Percentiles rank a stretch among this genome's conserved stretches.
phyloP scores from a whole-genome alignment of 2,888 invertebrate species.

The Neoscelio sp. region DNA sequence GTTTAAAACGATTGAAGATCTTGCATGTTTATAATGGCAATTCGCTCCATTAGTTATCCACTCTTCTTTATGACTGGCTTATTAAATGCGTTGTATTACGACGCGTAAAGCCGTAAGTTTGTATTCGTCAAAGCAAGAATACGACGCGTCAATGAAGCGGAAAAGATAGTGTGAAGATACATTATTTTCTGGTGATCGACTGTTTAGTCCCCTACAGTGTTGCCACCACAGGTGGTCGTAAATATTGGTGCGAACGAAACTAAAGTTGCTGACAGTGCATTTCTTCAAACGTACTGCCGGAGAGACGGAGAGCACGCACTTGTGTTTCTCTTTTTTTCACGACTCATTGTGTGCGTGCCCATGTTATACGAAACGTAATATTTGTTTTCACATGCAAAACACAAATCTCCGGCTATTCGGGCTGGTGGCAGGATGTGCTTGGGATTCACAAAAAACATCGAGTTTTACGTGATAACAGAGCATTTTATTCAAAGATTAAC shows the following conservation, averaged over 20 bases:
- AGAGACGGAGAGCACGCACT: conserved; percentile 42
- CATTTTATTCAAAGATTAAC: conserved; percentile 74
- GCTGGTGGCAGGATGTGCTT: conserved; percentile 15
- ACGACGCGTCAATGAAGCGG: conserved; percentile 63
- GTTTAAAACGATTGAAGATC: conserved; percentile 39
- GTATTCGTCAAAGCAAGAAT: conserved; percentile 56
- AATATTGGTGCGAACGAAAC: conserved; percentile 69
- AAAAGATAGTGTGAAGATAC: conserved; percentile 68
- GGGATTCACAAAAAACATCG: conserved; percentile 29
- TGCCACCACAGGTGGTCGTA: conserved; percentile 69
- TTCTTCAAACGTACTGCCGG: conserved; percentile 50
- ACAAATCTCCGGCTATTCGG: conserved; percentile 39
- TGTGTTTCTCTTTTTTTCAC: conserved; percentile 62
- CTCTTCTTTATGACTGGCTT: conserved; percentile 51
- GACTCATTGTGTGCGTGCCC: conserved; percentile 60
- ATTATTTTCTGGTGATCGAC: conserved; percentile 69
- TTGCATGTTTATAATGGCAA: conserved; percentile 54
- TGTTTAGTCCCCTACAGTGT: conserved; percentile 67
- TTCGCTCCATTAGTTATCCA: conserved; percentile 59
- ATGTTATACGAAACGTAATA: conserved; percentile 62
- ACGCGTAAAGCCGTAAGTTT: conserved; percentile 56
- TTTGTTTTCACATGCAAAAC: conserved; percentile 63
- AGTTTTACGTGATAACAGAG: conserved; percentile 75
- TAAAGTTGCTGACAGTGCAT: conserved; percentile 68
- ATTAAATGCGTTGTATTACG: conserved; percentile 56